Percentiles rank a stretch among this genome's conserved stretches.
Conservation (phyloP, 2,113 vertebrate species). For the Pachypanchax playfairii region DNA sequence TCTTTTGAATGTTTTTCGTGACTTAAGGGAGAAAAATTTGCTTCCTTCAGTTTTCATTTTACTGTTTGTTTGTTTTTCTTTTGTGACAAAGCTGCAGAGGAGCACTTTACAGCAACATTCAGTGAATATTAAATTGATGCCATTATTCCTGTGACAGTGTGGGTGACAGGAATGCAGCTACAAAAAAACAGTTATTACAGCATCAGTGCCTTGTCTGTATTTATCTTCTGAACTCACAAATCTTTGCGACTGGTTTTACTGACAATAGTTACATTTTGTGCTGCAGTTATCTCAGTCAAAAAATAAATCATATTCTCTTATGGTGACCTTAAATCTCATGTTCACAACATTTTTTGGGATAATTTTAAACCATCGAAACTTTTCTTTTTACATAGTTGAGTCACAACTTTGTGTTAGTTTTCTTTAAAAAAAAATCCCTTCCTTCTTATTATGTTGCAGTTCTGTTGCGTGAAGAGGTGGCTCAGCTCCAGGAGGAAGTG, state of each 20-base stretch:
- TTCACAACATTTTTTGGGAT: too few relatives aligned
- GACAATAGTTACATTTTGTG: conserved; percentile 28
- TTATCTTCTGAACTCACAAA: conserved; percentile 21
- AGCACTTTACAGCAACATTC: conserved; percentile 16
- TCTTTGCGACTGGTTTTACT: conserved; percentile 24
- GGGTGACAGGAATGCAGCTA: conserved; percentile 25
- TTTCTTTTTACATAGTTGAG: too few relatives aligned
- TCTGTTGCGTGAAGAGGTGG: conserved; percentile 94
- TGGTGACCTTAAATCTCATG: conserved; percentile 30
- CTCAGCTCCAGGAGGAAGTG: conserved; percentile 96
- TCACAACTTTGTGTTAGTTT: too few relatives aligned
- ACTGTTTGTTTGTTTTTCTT: conserved; percentile 29
- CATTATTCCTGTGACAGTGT: conserved; percentile 25
- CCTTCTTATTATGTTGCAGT: conserved; percentile 68
- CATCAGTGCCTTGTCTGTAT: conserved; percentile 17
- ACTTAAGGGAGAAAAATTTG: conserved; percentile 13
- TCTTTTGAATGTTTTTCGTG: conserved; percentile 17
- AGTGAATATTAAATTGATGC: conserved; percentile 28
- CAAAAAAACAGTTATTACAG: conserved; percentile 29
- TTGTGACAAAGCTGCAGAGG: conserved; percentile 2
- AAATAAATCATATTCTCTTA: conserved; percentile 29
- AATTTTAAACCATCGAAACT: too few relatives aligned
- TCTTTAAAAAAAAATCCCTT: background rate
- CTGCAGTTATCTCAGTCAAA: conserved; percentile 37
- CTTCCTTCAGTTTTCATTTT: conserved; percentile 33